Evolutionary conservation across 2,113 vertebrate genomes (phyloP).

Genomic region (Mesembrinibis cayennensis): DNA sequence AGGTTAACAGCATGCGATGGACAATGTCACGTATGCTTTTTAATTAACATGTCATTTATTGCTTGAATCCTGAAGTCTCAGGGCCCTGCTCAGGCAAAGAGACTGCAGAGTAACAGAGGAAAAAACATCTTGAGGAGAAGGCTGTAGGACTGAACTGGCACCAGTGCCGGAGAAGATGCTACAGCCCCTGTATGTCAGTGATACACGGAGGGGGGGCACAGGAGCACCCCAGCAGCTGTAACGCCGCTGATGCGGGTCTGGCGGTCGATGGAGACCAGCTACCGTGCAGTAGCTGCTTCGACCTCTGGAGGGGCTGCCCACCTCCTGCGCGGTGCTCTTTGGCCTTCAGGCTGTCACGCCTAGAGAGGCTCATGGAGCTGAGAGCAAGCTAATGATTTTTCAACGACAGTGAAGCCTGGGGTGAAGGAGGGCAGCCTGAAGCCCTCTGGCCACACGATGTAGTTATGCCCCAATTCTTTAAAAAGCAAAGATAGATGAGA

Average conservation of each 20-base stretch:
- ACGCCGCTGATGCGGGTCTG: neutral
- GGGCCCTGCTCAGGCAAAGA: neutral
- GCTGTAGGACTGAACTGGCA: neutral
- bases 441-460: neutral
- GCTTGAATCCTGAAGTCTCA: neutral
- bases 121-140: neutral
- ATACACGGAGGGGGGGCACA: fast-evolving
- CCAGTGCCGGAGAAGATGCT: neutral
- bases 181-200: neutral
- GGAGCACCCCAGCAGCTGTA: neutral
- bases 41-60: neutral
- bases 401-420: neutral
- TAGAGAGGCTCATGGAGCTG: neutral
- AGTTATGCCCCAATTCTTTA: neutral
- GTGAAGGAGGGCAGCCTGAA: neutral
- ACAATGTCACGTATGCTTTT: neutral
- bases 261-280: neutral
- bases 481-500: neutral
- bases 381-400: neutral
- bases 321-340: neutral
- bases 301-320: neutral
- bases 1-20: neutral
- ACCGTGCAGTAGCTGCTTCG: neutral
- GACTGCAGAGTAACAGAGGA: neutral
- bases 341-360: neutral